Percentiles rank a stretch among this genome's conserved stretches.
phyloP scores from a whole-genome alignment of 2,797 vertebrate species.

The Brotogeris chrysoptera region DNA sequence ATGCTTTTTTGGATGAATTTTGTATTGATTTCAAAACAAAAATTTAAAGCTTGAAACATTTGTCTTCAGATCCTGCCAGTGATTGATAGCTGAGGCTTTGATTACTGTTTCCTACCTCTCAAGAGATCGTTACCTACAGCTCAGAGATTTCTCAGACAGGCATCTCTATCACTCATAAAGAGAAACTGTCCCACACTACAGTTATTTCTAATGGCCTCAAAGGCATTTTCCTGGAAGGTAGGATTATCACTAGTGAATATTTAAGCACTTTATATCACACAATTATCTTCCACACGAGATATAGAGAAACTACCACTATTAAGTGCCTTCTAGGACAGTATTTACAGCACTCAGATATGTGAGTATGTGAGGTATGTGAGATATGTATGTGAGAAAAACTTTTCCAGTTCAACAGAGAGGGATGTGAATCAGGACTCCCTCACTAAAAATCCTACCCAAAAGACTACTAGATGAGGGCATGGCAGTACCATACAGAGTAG shows the following conservation, averaged over 20 bases:
- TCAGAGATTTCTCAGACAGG: background rate
- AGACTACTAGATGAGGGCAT: background rate
- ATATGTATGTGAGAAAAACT: background rate
- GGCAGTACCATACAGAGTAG: rapidly evolving
- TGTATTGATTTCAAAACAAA: background rate
- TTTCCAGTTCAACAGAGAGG: background rate
- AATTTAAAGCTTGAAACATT: background rate
- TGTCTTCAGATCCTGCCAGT: background rate
- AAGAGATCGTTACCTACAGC: background rate
- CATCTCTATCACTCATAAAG: background rate
- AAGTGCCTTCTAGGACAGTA: background rate
- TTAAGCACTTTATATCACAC: background rate
- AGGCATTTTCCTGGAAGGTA: background rate
- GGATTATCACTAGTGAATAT: background rate
- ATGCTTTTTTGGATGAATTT: background rate
- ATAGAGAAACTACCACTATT: background rate
- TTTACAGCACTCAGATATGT: background rate
- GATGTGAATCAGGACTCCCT: background rate
- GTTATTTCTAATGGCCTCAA: background rate
- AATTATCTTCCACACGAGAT: background rate
- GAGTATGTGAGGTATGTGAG: background rate
- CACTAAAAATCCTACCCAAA: background rate
- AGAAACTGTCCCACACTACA: background rate
- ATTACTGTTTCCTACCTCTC: background rate
- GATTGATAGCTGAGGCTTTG: background rate